Conservation (phyloP, 2,888 invertebrate species). For the Notodonta ziczac region DNA sequence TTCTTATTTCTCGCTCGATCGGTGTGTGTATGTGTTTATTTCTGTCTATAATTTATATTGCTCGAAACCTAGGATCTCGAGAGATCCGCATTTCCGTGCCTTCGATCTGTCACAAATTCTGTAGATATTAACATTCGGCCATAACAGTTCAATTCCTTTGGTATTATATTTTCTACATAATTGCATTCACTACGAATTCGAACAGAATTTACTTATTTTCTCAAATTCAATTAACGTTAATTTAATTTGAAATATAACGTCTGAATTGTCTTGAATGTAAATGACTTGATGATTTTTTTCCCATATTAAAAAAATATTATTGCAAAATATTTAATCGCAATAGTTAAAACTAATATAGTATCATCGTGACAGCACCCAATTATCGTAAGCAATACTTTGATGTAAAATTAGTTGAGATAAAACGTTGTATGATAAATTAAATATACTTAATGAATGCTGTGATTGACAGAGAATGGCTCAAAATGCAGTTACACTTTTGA, state of each 20-base stretch:
- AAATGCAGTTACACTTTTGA: conserved; percentile 17
- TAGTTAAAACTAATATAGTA: conserved; percentile 31
- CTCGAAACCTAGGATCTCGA: conserved; percentile 26
- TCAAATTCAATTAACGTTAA: background rate
- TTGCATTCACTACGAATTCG: no score
- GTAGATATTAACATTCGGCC: conserved; percentile 35
- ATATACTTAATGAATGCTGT: conserved; percentile 39
- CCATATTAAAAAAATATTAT: background rate
- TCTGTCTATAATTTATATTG: conserved; percentile 30
- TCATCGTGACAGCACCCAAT: conserved; percentile 54
- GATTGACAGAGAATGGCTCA: conserved; percentile 51
- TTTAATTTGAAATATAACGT: background rate
- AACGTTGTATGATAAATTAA: conserved; percentile 28
- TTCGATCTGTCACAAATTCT: conserved; percentile 33
- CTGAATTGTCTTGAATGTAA: background rate
- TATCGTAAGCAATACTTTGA: conserved; percentile 48
- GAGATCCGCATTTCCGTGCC: conserved; percentile 40
- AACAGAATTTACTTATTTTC: background rate
- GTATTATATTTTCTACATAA: no score
- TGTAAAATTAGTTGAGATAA: conserved; percentile 30
- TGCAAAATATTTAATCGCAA: conserved; percentile 8
- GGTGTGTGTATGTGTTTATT: conserved; percentile 39
- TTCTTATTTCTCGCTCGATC: conserved; percentile 50
- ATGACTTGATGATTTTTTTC: background rate
- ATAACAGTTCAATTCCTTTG: background rate